Percentiles rank a stretch among this genome's conserved stretches.
These are phyloP conservation scores for Protophormia terraenovae DNA, from an alignment of 2,888 invertebrate genomes.

Conservation along the genomic window DNA sequence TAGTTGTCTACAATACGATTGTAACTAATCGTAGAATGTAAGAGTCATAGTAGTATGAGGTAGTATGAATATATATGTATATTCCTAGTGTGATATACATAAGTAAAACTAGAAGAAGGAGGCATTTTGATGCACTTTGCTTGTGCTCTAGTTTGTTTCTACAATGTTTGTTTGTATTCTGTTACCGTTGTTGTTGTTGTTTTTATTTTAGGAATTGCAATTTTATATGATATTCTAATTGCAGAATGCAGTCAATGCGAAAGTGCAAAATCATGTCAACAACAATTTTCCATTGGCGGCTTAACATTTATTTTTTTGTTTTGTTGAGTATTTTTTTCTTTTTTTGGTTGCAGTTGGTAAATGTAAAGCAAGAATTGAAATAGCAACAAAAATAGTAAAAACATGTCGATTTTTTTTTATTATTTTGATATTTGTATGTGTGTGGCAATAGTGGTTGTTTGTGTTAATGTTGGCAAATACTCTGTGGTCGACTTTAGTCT, in stretches of 20 bases:
- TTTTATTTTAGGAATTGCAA: constrained; percentile 60
- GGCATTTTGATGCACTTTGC: constrained; percentile 58
- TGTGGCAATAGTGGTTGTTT: neutral
- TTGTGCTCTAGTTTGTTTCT: constrained; percentile 59
- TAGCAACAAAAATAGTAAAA: constrained; percentile 54
- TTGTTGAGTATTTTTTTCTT: neutral
- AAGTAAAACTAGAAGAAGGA: constrained; percentile 27
- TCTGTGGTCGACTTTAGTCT: constrained; percentile 4
- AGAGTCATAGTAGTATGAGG: neutral
- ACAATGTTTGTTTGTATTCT: constrained; percentile 3
- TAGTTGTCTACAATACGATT: constrained; percentile 18
- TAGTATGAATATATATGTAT: neutral
- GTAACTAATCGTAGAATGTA: constrained; percentile 7
- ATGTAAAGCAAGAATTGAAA: constrained; percentile 71
- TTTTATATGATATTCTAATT: constrained; percentile 81
- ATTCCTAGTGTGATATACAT: constrained; percentile 9
- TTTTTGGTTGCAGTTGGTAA: constrained; percentile 73
- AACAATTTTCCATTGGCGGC: constrained; percentile 74
- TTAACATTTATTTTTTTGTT: constrained; percentile 76
- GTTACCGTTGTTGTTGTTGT: constrained; percentile 1
- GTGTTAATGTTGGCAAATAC: neutral
- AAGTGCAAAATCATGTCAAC: constrained; percentile 82
- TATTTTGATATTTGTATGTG: neutral
- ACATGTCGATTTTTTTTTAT: constrained; percentile 28
- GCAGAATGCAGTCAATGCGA: constrained; percentile 82